Evolutionary conservation across 2,888 invertebrate genomes (phyloP).

Genomic region (Mayetiola destructor): DNA sequence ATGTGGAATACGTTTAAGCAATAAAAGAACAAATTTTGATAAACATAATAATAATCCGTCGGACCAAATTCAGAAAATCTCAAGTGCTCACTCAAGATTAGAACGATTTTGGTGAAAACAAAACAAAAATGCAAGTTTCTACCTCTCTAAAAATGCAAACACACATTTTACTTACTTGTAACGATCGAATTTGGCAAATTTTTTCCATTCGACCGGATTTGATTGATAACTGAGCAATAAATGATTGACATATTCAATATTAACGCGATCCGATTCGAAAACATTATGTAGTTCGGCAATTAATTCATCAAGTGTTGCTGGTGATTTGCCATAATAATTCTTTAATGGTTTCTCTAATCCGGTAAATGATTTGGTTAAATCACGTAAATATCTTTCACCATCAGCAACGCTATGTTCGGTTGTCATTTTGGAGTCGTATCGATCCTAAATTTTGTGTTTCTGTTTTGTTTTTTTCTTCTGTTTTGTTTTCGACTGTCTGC

Average conservation of each 20-base stretch:
- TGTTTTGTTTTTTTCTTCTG: background rate
- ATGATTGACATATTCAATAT: slow-evolving; percentile 78
- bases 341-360: slow-evolving; percentile 34
- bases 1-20: background rate
- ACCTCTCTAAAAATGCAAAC: too few species aligned
- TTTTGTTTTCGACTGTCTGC: background rate
- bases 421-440: too few species aligned
- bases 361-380: slow-evolving; percentile 30
- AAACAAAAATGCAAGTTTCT: background rate
- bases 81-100: too few species aligned
- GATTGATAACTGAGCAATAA: slow-evolving; percentile 68
- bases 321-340: slow-evolving; percentile 26
- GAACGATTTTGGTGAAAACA: background rate
- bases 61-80: background rate
- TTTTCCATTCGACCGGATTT: slow-evolving; percentile 80
- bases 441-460: too few species aligned
- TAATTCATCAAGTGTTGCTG: slow-evolving; percentile 43
- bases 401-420: background rate
- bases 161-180: slow-evolving; percentile 47
- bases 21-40: background rate
- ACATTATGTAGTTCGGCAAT: slow-evolving; percentile 56
- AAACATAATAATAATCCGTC: background rate
- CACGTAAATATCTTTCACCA: slow-evolving; percentile 31
- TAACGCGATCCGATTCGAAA: slow-evolving; percentile 67
- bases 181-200: slow-evolving; percentile 87